Conservation (phyloP, 2,888 invertebrate genomes). For the Drosophila gaucha region DNA sequence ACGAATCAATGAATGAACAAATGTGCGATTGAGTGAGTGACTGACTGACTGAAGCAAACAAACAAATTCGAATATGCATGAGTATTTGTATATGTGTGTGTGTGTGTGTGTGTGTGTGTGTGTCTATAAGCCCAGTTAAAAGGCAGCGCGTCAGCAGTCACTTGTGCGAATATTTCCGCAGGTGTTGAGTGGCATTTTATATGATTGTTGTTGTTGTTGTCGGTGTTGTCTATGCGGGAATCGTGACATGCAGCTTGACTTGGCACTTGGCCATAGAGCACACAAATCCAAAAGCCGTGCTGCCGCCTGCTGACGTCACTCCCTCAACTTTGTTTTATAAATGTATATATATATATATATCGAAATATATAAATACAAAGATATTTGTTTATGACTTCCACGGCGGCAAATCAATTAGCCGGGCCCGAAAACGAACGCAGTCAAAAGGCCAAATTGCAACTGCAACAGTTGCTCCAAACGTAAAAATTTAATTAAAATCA, state of each 20-base stretch:
- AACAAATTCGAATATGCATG: slow-evolving; percentile 31
- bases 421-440: slow-evolving; percentile 11
- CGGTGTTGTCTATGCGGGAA: slow-evolving; percentile 60
- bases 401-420: slow-evolving; percentile 51
- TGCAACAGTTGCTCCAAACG: slow-evolving; percentile 28
- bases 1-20: slow-evolving; percentile 60
- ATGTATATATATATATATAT: neutral
- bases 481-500: slow-evolving; percentile 49
- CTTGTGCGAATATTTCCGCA: slow-evolving; percentile 76
- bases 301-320: slow-evolving; percentile 56
- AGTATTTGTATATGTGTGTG: slow-evolving; percentile 16
- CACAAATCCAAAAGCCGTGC: slow-evolving; percentile 42
- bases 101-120: slow-evolving; percentile 13
- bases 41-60: slow-evolving; percentile 30
- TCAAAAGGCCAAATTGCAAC: slow-evolving; percentile 46
- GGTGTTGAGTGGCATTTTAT: slow-evolving; percentile 78
- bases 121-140: slow-evolving; percentile 37
- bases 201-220: slow-evolving; percentile 56
- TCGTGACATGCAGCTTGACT: slow-evolving; percentile 78
- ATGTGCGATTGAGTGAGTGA: slow-evolving; percentile 38
- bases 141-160: slow-evolving; percentile 62
- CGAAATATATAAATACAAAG: neutral
- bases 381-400: slow-evolving; percentile 32
- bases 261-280: slow-evolving; percentile 63
- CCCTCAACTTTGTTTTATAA: slow-evolving; percentile 9